Percentiles rank a stretch among this genome's conserved stretches.
Conservation (phyloP, 2,888 invertebrate species). For the Mimas tiliae region DNA sequence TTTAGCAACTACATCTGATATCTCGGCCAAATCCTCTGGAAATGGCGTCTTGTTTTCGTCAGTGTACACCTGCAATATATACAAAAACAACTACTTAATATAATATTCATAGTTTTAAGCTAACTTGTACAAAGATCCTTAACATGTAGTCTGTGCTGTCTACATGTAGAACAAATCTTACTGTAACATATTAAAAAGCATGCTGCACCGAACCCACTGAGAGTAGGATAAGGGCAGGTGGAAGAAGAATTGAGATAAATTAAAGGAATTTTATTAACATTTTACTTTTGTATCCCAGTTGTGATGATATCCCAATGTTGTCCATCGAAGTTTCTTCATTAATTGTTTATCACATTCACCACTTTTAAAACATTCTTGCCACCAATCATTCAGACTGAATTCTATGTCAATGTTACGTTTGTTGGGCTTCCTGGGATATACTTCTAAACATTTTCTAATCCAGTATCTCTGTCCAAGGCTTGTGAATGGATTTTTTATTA, state of each 20-base stretch:
- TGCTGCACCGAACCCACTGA: too few species aligned
- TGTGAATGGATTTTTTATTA: constrained; percentile 94
- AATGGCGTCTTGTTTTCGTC: constrained; percentile 88
- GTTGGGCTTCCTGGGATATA: constrained; percentile 90
- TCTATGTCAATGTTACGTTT: constrained; percentile 87
- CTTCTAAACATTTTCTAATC: constrained; percentile 90
- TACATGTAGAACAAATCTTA: too few species aligned
- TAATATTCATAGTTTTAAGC: background rate
- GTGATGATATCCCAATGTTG: constrained; percentile 98
- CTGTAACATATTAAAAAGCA: too few species aligned
- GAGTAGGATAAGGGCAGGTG: too few species aligned
- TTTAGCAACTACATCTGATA: constrained; percentile 87
- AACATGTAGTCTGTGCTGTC: too few species aligned
- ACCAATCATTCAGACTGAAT: constrained; percentile 82
- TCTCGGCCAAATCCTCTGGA: constrained; percentile 88
- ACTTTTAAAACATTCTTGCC: constrained; percentile 85
- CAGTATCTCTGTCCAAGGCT: constrained; percentile 91
- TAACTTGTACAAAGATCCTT: too few species aligned
- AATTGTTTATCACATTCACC: constrained; percentile 63
- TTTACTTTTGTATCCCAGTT: constrained; percentile 97
- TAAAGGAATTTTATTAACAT: constrained; percentile 50
- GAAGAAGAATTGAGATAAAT: too few species aligned
- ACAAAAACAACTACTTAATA: constrained; percentile 30
- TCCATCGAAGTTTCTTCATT: constrained; percentile 91
- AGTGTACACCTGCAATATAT: constrained; percentile 86